Evolutionary conservation across 2,888 invertebrate genomes (phyloP), one percentile per base, ranked within the genome.

Genomic region (Lasius platythorax): DNA sequence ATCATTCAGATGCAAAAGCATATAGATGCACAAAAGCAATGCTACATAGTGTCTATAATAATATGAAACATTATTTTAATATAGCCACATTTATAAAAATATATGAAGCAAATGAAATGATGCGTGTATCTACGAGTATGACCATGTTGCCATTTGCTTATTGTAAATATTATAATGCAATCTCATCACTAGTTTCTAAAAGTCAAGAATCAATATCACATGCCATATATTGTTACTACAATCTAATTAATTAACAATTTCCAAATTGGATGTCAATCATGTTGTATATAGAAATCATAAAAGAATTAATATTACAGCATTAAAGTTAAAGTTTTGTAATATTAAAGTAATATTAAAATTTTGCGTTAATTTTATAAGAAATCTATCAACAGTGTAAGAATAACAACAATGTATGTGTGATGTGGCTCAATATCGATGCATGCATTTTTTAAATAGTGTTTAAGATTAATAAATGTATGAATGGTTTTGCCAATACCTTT

Each of bases 401-500:
- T 53, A 56, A 15, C n/a, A 78, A 78, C 3, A 68, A 50, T 6
- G 53, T 53, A 6, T 53, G 2, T 61, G 43, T 81, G 8, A 72
- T 37, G 43, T 58, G 33, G 3, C 28, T 61, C 12, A 61, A 46
- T 72, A 79, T 12, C 33, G 63, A 81, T 8, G 70, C 91, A 91
- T 92, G 93, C 93, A 84, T 78, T 86, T 89, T 72, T 88, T 53
- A 0, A 87, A 74, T 85, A 82, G 87, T 90, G 89, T 93, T 94
- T 94, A 94, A 95, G 94, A 93, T 94, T 93, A 93, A 93, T 93
- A 93, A 91, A 93, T 92, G 87, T 93, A 94, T 95, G 93, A 95
- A 92, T 93, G 88, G 64, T 93, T 94, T 93, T 95, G 95, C 95
- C 95, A 96, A 96, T 96, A 96, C 96, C 96, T 96, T 96, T 95